phyloP scores from a whole-genome alignment of 2,888 invertebrate genomes.

The Sabatieria punctata region DNA sequence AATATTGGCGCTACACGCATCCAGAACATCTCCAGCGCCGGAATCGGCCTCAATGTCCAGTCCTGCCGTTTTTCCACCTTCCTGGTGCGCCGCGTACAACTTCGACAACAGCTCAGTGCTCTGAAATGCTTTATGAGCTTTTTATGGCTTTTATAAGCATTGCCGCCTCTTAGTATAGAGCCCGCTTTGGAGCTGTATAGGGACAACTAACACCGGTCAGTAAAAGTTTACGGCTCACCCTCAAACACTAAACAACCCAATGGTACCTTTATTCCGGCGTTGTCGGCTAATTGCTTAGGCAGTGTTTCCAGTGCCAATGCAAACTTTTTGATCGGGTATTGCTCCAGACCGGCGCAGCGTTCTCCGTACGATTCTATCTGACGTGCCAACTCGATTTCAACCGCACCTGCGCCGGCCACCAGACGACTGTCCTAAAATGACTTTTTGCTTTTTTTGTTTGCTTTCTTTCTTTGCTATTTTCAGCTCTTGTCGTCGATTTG shows the following conservation, averaged over 20 bases:
- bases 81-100: conserved; percentile 78
- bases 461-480: no score
- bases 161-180: no score
- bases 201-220: neutral
- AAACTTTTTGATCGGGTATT: conserved; percentile 89
- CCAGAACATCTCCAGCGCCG: conserved; percentile 28
- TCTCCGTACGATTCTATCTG: conserved; percentile 66
- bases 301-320: conserved; percentile 63
- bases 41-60: conserved; percentile 51
- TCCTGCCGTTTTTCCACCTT: conserved; percentile 61
- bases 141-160: neutral
- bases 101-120: conserved; percentile 69
- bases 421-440: conserved; percentile 43
- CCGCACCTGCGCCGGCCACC: conserved; percentile 82
- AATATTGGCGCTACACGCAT: conserved; percentile 58
- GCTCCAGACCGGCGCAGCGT: conserved; percentile 79
- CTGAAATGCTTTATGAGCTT: no score
- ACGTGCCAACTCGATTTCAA: conserved; percentile 78
- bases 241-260: no score
- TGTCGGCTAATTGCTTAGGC: conserved; percentile 80
- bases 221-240: neutral
- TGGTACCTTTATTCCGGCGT: conserved; percentile 60
- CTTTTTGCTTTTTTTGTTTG: no score
- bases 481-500: no score
- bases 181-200: no score